phyloP scores from a whole-genome alignment of 2,888 invertebrate species.

The Deilephila elpenor region DNA sequence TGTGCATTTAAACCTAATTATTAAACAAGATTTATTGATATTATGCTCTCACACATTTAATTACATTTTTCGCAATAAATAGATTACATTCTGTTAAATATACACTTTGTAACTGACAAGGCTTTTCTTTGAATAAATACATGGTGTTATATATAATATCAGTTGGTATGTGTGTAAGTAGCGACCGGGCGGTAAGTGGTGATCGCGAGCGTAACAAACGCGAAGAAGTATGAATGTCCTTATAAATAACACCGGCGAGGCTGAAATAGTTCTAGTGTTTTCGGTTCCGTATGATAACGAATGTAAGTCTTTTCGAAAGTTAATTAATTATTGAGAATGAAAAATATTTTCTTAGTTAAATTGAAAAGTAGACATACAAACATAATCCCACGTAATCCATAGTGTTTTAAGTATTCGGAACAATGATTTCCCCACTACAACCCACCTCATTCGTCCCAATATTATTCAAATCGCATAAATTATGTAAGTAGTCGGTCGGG shows the following conservation, averaged over 20 bases:
- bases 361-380: neutral
- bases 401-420: too few relatives aligned
- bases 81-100: too few relatives aligned
- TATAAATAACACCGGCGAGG: conserved; percentile 56
- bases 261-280: conserved; percentile 32
- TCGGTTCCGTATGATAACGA: conserved; percentile 13
- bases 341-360: too few relatives aligned
- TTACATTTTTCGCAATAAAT: too few relatives aligned
- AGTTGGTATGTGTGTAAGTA: neutral
- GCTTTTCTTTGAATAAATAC: neutral
- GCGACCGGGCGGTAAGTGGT: conserved; percentile 28
- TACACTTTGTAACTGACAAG: neutral
- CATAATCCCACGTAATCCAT: too few relatives aligned
- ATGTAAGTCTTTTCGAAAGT: too few relatives aligned
- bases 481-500: neutral
- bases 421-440: neutral
- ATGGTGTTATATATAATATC: too few relatives aligned
- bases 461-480: neutral
- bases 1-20: too few relatives aligned
- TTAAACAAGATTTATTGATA: too few relatives aligned
- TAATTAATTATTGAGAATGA: too few relatives aligned
- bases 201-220: conserved; percentile 46
- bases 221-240: conserved; percentile 65
- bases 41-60: too few relatives aligned
- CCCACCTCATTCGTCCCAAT: neutral